A percentile compares a stretch with the other conserved stretches of the same genome.
These are phyloP conservation scores for Carassius carassius DNA, from an alignment of 2,113 vertebrate species.

Conservation along the genomic window DNA sequence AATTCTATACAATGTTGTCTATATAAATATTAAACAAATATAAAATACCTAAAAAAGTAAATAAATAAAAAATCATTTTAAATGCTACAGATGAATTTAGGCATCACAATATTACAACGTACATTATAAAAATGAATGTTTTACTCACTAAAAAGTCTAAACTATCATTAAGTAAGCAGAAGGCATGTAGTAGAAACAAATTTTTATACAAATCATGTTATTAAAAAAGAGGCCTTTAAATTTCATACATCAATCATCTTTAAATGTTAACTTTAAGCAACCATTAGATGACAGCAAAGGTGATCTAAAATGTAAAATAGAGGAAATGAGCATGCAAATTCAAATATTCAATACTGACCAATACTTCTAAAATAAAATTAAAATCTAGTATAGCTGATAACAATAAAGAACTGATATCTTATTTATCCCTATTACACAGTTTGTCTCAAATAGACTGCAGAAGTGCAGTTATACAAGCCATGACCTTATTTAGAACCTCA, in stretches of 20 bases:
- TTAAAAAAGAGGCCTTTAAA: no score
- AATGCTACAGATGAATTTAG: background rate
- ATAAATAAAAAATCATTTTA: background rate
- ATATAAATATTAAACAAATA: background rate
- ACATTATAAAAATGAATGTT: background rate
- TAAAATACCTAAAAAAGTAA: background rate
- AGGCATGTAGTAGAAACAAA: background rate
- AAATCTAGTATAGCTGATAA: no score
- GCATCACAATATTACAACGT: background rate
- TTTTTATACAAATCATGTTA: no score
- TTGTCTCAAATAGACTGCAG: background rate
- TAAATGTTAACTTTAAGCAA: no score
- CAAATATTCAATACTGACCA: no score
- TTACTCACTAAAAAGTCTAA: background rate
- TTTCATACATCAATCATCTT: no score
- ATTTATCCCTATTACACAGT: background rate
- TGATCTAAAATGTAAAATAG: no score
- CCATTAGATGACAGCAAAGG: no score
- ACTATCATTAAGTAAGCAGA: background rate
- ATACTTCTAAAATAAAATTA: no score
- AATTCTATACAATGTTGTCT: no score
- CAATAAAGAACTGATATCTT: background rate
- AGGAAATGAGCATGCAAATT: no score
- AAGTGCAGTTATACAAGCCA: conserved; percentile 34
- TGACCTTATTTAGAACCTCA: conserved; percentile 34